These are phyloP conservation scores for Clarias batrachus DNA, from an alignment of 2,113 vertebrate genomes.

Conservation along the genomic window DNA sequence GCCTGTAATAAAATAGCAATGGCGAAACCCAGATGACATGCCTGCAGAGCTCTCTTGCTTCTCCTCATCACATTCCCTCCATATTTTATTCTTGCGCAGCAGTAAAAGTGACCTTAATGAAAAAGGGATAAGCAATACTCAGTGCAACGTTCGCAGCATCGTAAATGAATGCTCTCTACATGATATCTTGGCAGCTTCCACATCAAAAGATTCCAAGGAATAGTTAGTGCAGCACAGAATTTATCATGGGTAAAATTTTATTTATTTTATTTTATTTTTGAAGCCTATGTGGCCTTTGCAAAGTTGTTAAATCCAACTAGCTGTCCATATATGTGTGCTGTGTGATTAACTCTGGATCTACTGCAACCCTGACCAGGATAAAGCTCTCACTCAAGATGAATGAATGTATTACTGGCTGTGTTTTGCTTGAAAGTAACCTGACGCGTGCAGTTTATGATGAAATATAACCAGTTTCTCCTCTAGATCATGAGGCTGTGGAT, in stretches of 20 bases:
- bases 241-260: not conserved
- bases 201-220: constrained; percentile 13
- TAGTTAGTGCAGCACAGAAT: not conserved
- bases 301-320: not conserved
- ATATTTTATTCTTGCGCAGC: constrained; percentile 4
- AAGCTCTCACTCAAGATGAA: not conserved
- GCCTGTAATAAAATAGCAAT: constrained; percentile 4
- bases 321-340: not conserved
- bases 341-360: not conserved
- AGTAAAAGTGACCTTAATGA: constrained; percentile 5
- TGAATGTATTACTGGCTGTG: not conserved
- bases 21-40: not conserved
- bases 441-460: not conserved
- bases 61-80: not conserved
- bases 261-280: no score
- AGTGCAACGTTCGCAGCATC: not conserved
- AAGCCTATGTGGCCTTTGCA: not conserved
- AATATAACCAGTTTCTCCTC: not conserved
- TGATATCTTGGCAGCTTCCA: constrained; percentile 1
- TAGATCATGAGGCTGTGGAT: not conserved
- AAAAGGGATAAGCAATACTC: constrained; percentile 6
- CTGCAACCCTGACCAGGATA: not conserved
- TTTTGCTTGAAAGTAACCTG: not conserved
- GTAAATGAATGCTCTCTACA: not conserved
- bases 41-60: not conserved